Percentiles rank a stretch among this genome's conserved stretches.
These are phyloP conservation scores for Podarcis siculus DNA, from an alignment of 2,797 vertebrate species.

Conservation along the genomic window DNA sequence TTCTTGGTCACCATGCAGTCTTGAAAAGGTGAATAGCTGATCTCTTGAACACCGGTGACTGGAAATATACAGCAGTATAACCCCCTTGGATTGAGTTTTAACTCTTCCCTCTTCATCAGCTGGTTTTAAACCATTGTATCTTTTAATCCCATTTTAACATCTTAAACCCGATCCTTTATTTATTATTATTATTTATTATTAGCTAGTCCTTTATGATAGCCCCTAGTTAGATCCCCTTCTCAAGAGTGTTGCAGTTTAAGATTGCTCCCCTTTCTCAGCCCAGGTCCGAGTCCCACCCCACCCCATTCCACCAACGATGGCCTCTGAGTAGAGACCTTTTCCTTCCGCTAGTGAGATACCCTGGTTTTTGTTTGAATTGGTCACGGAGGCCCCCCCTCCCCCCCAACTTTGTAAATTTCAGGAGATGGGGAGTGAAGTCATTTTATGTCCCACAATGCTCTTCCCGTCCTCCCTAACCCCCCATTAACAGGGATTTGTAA, in stretches of 20 bases:
- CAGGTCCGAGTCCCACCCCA: slow-evolving; percentile 38
- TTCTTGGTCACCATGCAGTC: slow-evolving; percentile 75
- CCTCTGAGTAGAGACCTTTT: slow-evolving; percentile 49
- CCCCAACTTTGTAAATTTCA: slow-evolving; percentile 51
- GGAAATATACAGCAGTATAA: slow-evolving; percentile 46
- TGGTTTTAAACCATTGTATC: slow-evolving; percentile 40
- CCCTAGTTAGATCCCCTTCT: slow-evolving; percentile 50
- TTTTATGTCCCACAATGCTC: slow-evolving; percentile 46
- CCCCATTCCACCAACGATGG: slow-evolving; percentile 56
- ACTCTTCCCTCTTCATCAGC: slow-evolving; percentile 37
- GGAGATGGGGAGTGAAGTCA: slow-evolving; percentile 60
- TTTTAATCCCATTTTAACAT: slow-evolving; percentile 41
- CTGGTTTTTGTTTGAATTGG: slow-evolving; percentile 66
- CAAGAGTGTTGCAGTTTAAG: slow-evolving; percentile 50
- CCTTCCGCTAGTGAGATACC: slow-evolving; percentile 61
- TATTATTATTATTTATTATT: slow-evolving; percentile 20
- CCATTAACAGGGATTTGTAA: slow-evolving; percentile 88
- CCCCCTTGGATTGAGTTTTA: slow-evolving; percentile 39
- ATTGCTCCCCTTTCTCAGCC: slow-evolving; percentile 40
- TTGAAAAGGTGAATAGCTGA: slow-evolving; percentile 61
- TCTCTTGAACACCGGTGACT: slow-evolving; percentile 37
- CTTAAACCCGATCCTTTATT: slow-evolving; percentile 42
- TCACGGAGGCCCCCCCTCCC: slow-evolving; percentile 60
- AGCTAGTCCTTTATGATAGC: slow-evolving; percentile 51
- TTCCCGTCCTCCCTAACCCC: slow-evolving; percentile 84